Evolutionary conservation across 2,797 vertebrate genomes (phyloP).

Genomic region (Gobionotothen gibberifrons): DNA sequence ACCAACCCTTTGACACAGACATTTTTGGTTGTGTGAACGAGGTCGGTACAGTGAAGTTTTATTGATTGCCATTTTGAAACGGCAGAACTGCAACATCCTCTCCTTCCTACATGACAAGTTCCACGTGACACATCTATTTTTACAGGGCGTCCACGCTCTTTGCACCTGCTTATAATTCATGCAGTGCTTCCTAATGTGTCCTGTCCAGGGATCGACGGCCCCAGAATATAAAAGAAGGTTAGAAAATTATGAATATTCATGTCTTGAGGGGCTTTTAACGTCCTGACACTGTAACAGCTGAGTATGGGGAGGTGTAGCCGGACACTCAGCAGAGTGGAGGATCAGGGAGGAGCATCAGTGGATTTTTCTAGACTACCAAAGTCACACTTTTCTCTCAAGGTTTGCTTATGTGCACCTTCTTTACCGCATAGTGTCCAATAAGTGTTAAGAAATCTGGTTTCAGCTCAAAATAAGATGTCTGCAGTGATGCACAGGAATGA

Average conservation of each 20-base stretch:
- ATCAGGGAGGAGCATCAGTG: neutral
- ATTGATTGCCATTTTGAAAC: neutral
- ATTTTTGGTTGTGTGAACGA: neutral
- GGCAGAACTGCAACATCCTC: neutral
- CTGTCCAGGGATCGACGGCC: constrained; percentile 28
- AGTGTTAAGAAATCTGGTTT: neutral
- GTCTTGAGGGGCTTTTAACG: constrained; percentile 40
- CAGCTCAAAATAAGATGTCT: neutral
- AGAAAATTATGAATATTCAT: constrained; percentile 59
- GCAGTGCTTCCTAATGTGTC: constrained; percentile 44
- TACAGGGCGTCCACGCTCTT: constrained; percentile 25
- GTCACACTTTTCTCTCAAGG: neutral
- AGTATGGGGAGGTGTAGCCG: constrained; percentile 22
- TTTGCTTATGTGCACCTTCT: neutral
- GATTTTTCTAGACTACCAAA: neutral
- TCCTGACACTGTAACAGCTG: constrained; percentile 33
- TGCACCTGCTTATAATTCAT: constrained; percentile 57
- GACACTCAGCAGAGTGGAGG: constrained; percentile 16
- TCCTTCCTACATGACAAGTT: constrained; percentile 27
- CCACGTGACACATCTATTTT: constrained; percentile 50
- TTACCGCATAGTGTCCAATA: neutral
- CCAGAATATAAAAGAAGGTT: constrained; percentile 48
- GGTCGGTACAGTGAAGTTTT: constrained; percentile 1
- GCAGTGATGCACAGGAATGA: neutral
- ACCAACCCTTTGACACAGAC: constrained; percentile 1